Evolutionary conservation across 2,113 vertebrate genomes (phyloP), one percentile per base, ranked within the genome.

Genomic region (Archilochus colubris): DNA sequence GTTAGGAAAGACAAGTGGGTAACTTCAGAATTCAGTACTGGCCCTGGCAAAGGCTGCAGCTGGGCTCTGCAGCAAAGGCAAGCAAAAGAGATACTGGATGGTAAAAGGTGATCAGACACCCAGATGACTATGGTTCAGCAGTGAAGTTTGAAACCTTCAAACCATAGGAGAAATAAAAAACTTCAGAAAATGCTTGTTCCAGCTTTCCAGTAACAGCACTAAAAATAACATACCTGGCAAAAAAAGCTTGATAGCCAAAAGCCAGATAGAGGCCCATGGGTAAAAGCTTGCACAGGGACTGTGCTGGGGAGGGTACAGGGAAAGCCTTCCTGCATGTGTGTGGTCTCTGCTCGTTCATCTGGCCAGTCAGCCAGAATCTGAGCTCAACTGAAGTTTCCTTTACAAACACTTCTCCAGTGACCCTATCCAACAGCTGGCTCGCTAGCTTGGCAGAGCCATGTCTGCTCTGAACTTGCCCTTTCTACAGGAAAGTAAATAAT

Each of bases 271-370:
- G 51, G 36, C 54, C 80, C 44, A 57, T 1, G 4, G 22, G 4
- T 54, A 31, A 72, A 72, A 76, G 46, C 31, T 38, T 76, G 31
- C 17, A 3, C 54, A 46, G 81, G 40, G 28, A 36, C 48, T 54
- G 4, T 54, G 46, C 16, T 50, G 43, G 30, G 27, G 17, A 69
- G 43, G 27, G 17, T 13, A 12, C 36, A 40, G 59, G 40, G 36
- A 86, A 91, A 38, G 22, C 14, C 22, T 36, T 82, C 23, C 16
- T 1, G 0, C 6, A 36, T 3, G 1, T 2, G 0, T 25, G 3
- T 36, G 25, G 9, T 51, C 10, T 88, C 14, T 78, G 5, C 20
- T 40, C 12, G n/a, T 63, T 93, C 61, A 16, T 18, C 66, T 82
- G 38, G 27, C 38, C 27, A 38, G 27, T 50, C 21, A 38, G 27